phyloP scores from a whole-genome alignment of 2,113 vertebrate species.

The Microtus pennsylvanicus region DNA sequence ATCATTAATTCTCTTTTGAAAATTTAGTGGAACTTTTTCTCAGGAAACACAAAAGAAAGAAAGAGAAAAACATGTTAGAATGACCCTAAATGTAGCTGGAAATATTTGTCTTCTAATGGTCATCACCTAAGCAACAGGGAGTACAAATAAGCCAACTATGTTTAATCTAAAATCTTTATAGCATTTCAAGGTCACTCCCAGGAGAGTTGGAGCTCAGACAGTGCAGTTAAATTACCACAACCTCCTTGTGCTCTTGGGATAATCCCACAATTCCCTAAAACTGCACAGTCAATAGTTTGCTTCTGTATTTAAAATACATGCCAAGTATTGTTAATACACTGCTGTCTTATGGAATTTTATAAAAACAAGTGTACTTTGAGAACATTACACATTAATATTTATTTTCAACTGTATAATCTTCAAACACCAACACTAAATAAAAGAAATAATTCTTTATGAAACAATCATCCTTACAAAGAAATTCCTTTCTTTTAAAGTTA shows the following conservation, averaged over 20 bases:
- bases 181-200: not conserved
- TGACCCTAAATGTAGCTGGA: not conserved
- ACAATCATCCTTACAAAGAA: not conserved
- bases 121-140: not conserved
- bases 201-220: not conserved
- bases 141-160: not conserved
- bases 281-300: not conserved
- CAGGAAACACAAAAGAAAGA: not conserved
- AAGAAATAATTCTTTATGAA: slow-evolving; percentile 6
- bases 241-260: not conserved
- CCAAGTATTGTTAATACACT: slow-evolving; percentile 15
- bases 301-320: not conserved
- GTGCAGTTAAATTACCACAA: not conserved
- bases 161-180: not conserved
- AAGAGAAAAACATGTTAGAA: not conserved
- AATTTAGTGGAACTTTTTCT: not conserved
- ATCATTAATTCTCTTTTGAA: slow-evolving; percentile 23
- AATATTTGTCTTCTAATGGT: not conserved
- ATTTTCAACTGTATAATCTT: slow-evolving; percentile 31
- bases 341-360: not conserved
- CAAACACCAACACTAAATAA: slow-evolving; percentile 9
- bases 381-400: slow-evolving; percentile 46
- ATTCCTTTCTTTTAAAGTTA: slow-evolving; percentile 23
- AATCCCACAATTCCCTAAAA: not conserved
- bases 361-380: slow-evolving; percentile 45